Conservation (phyloP, 2,797 vertebrate genomes). For the Sebastes matsubarae region DNA sequence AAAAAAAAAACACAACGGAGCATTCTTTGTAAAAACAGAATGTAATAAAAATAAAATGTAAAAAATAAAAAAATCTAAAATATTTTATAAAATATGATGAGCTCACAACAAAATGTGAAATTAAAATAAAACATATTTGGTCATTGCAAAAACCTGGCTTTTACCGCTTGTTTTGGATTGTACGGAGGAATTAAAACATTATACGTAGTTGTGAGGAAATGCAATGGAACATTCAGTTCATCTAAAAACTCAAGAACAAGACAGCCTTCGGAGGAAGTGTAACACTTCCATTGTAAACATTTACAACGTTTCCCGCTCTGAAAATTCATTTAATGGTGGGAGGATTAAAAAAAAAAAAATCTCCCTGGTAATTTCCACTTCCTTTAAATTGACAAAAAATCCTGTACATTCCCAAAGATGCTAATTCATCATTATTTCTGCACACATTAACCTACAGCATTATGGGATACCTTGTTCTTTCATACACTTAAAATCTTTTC, state of each 20-base stretch:
- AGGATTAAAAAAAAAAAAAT: slow-evolving; percentile 3
- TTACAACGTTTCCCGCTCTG: slow-evolving; percentile 26
- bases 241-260: slow-evolving; percentile 22
- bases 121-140: slow-evolving; percentile 61
- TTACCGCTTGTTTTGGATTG: slow-evolving; percentile 37
- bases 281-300: slow-evolving; percentile 67
- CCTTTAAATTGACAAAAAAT: slow-evolving; percentile 25
- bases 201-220: slow-evolving; percentile 24
- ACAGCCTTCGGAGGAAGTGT: slow-evolving; percentile 23
- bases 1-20: slow-evolving; percentile 3
- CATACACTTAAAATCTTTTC: slow-evolving; percentile 30
- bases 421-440: slow-evolving; percentile 32
- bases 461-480: slow-evolving; percentile 15
- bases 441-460: slow-evolving; percentile 29
- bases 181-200: slow-evolving; percentile 5
- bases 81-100: slow-evolving; percentile 63
- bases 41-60: slow-evolving; percentile 41
- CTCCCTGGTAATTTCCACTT: background rate
- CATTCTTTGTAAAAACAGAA: slow-evolving; percentile 41
- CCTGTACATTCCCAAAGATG: slow-evolving; percentile 49
- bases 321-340: slow-evolving; percentile 24
- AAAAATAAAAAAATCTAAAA: slow-evolving; percentile 61
- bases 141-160: slow-evolving; percentile 53
- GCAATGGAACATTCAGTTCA: slow-evolving; percentile 21
- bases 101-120: slow-evolving; percentile 33